These are phyloP conservation scores for Mionectes olivaceus DNA, from an alignment of 2,797 vertebrate species.

Conservation along the genomic window DNA sequence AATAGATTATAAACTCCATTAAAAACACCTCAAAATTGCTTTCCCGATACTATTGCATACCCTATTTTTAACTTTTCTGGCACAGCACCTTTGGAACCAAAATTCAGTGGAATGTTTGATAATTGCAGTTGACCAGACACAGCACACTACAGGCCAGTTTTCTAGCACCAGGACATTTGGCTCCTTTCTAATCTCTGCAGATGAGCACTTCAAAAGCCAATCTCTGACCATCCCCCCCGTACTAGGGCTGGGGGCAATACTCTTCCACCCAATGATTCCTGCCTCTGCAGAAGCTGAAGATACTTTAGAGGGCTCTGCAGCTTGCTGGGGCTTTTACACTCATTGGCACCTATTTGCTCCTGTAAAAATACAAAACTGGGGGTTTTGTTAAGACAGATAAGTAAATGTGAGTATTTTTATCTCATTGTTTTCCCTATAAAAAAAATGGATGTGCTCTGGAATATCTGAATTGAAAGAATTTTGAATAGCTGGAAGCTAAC, in stretches of 20 bases:
- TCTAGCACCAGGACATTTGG: neutral
- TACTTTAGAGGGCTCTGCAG: neutral
- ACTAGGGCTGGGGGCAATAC: neutral
- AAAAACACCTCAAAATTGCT: neutral
- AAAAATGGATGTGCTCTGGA: conserved; percentile 6
- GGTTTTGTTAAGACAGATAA: neutral
- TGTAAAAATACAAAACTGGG: neutral
- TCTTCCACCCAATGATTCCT: neutral
- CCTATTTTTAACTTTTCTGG: neutral
- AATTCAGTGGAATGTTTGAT: neutral
- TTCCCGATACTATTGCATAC: neutral
- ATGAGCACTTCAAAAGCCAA: neutral
- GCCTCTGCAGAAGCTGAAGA: neutral
- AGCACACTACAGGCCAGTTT: neutral
- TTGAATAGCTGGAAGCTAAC: conserved; percentile 37
- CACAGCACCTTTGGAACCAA: neutral
- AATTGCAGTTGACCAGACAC: neutral
- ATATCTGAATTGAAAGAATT: conserved; percentile 43
- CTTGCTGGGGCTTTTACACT: neutral
- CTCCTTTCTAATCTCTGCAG: neutral
- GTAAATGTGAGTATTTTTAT: conserved; percentile 5
- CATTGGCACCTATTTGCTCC: neutral
- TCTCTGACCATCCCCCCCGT: neutral
- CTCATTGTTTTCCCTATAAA: neutral
- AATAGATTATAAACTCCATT: neutral